Evolutionary conservation across 2,797 vertebrate species (phyloP), one percentile per base, ranked within the genome.

Genomic region (Sandelia bainsii): DNA sequence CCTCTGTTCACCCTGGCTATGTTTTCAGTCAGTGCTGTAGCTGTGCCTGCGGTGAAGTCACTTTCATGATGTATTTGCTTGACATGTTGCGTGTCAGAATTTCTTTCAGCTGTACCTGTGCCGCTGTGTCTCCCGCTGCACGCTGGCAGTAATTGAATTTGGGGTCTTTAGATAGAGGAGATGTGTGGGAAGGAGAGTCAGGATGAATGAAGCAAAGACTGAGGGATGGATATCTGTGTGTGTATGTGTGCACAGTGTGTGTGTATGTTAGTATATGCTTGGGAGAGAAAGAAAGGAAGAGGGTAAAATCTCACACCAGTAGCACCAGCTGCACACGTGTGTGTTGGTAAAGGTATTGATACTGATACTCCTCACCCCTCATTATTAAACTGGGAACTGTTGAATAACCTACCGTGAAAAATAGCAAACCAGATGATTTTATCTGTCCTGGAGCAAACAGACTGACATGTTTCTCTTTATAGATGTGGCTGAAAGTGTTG

Each of bases 131-230:
- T 84, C 80, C 80, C 80, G 51, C 69, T 29, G 72, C 70, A 73
- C 65, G 70, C 49, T 27, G 34, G 48, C 64, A 51, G 84, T 93
- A 93, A 93, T 93, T 93, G 86, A 92, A 94, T 93, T 89, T 71
- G 39, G 72, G 83, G 77, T 84, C 87, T 89, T 81, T 37, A 64
- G 72, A 81, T 62, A 11, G 67, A 78, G 67, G 50, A 72, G 72
- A 83, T 42, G 58, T 80, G 83, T 70, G 82, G 79, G 81, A 85
- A 83, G 77, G 62, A 71, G 62, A 65, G 71, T 20, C 51, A 65
- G 49, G 60, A 65, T 81, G 88, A 90, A 75, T 82, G 87, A 77
- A 76, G 80, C 75, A 57, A 20, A 74, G 45, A 72, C 45, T 72
- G 77, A 72, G 48, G 72, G 50, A 66, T 34, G 60, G 73, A 45